Conservation (phyloP, 2,797 vertebrate species). For the Triplophysa yarkandensis region DNA sequence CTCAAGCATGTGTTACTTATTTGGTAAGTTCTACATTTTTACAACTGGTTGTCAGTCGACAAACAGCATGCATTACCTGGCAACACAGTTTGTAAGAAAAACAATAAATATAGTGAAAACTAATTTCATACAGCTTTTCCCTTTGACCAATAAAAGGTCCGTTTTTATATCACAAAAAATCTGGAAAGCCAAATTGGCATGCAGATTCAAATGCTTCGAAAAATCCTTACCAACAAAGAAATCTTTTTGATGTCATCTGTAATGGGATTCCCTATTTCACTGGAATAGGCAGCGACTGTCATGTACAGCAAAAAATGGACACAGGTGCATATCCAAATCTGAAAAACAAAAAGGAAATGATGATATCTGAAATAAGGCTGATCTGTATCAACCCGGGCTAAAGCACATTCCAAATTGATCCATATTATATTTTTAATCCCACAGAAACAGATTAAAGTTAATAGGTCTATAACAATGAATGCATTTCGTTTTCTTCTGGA, state of each 20-base stretch:
- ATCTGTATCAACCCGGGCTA: not conserved
- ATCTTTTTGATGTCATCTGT: slow-evolving; percentile 80
- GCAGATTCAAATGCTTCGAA: not conserved
- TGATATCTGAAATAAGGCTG: slow-evolving; percentile 1
- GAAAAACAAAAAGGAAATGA: slow-evolving; percentile 50
- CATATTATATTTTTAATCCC: slow-evolving; percentile 12
- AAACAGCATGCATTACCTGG: slow-evolving; percentile 1
- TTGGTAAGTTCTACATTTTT: not conserved
- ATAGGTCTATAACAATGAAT: not conserved
- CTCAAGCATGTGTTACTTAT: slow-evolving; percentile 5
- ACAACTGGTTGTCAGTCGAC: not conserved
- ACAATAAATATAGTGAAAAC: not conserved
- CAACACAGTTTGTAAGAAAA: not conserved
- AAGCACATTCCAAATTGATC: not conserved
- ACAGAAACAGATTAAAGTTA: not conserved
- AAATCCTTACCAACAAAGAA: slow-evolving; percentile 73
- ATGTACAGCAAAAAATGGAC: slow-evolving; percentile 81
- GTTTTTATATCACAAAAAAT: not conserved
- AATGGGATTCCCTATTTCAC: slow-evolving; percentile 77
- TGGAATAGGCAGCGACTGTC: slow-evolving; percentile 76
- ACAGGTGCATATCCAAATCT: slow-evolving; percentile 84
- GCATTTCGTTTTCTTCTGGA: not conserved
- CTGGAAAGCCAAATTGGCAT: not conserved
- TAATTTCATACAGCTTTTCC: too few species aligned
- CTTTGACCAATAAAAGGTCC: not conserved